A percentile compares a stretch with the other conserved stretches of the same genome.
Evolutionary conservation across 2,888 invertebrate genomes (phyloP).

Genomic region (Prostheceraeus crozeri): DNA sequence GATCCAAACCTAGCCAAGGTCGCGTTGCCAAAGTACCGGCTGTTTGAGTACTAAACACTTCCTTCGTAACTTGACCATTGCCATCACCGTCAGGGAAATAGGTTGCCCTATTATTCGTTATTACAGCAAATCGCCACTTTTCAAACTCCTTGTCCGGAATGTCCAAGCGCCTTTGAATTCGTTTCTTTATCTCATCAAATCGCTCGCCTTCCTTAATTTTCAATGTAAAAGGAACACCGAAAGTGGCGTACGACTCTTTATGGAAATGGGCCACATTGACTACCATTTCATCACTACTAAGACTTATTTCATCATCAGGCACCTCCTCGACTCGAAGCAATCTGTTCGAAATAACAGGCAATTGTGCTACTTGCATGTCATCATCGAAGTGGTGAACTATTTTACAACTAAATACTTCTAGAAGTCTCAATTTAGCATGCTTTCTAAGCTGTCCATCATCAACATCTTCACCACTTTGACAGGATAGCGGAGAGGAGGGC

Average conservation of each 20-base stretch:
- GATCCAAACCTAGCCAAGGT: constrained; percentile 38
- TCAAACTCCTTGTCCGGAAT: constrained; percentile 39
- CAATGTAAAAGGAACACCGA: constrained; percentile 38
- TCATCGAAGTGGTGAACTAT: constrained; percentile 32
- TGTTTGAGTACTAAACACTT: neutral
- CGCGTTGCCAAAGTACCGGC: constrained; percentile 1
- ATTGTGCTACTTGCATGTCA: constrained; percentile 27
- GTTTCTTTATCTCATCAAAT: constrained; percentile 33
- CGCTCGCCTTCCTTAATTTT: constrained; percentile 37
- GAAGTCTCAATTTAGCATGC: too few species aligned
- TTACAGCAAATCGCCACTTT: constrained; percentile 39
- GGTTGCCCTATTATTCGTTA: constrained; percentile 2
- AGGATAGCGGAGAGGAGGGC: too few species aligned
- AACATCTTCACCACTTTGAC: too few species aligned
- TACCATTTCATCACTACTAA: constrained; percentile 30
- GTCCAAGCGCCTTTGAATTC: constrained; percentile 37
- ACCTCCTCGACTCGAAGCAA: constrained; percentile 37
- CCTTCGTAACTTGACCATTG: neutral
- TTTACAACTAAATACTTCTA: constrained; percentile 20
- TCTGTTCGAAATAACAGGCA: constrained; percentile 17
- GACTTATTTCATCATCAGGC: constrained; percentile 35
- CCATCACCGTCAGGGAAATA: constrained; percentile 35
- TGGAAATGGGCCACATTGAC: constrained; percentile 38
- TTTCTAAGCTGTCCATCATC: too few species aligned
- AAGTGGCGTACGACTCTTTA: constrained; percentile 33